phyloP scores from a whole-genome alignment of 2,888 invertebrate species.

The Rotaria macrura region DNA sequence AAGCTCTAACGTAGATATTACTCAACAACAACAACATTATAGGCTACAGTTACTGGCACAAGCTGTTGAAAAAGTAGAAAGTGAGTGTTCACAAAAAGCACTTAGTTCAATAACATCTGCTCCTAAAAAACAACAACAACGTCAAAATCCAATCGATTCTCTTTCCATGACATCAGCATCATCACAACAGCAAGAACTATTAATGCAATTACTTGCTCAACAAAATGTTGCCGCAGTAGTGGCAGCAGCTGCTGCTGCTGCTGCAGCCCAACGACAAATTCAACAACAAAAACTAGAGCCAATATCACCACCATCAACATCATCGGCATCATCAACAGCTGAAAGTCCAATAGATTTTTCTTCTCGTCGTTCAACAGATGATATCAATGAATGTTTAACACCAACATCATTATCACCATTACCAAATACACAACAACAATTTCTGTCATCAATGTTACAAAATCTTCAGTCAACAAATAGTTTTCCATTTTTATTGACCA shows the following conservation, averaged over 20 bases:
- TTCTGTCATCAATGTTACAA: background rate
- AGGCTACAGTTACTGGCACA: slow-evolving; percentile 7
- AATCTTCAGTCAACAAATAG: background rate
- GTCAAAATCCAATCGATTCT: background rate
- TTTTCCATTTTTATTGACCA: slow-evolving; percentile 1
- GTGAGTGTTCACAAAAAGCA: background rate
- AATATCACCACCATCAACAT: background rate
- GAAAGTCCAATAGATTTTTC: slow-evolving; percentile 16
- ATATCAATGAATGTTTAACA: background rate
- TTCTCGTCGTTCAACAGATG: slow-evolving; percentile 6
- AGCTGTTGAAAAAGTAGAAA: slow-evolving; percentile 17
- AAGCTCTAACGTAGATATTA: background rate
- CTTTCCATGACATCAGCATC: background rate
- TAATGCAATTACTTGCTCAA: background rate
- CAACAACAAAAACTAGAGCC: background rate
- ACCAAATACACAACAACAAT: background rate
- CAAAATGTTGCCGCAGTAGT: background rate
- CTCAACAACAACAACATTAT: slow-evolving; percentile 15
- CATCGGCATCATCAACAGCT: background rate
- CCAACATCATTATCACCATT: background rate
- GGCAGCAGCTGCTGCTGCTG: background rate
- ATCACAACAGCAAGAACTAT: background rate
- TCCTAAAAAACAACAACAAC: background rate
- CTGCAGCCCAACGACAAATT: background rate
- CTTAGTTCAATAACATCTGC: background rate